Evolutionary conservation across 2,797 vertebrate species (phyloP), one percentile per base, ranked within the genome.

Genomic region (Catamblyrhynchus diadema): DNA sequence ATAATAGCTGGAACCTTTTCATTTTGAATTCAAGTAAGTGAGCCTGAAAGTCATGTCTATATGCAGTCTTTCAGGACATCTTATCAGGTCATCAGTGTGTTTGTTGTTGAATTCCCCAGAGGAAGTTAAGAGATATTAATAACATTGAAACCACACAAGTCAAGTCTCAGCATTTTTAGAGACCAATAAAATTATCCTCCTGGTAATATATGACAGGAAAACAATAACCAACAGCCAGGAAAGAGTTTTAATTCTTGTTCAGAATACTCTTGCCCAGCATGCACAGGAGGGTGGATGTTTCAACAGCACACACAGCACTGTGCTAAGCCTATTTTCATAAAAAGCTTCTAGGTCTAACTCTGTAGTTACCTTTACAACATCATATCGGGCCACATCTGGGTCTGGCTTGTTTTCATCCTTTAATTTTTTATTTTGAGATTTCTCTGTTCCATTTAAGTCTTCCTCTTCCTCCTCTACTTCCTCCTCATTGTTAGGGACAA

Each of bases 351-450:
- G 11, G 22, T 53, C 24, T 33, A 74, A n/a, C 27, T 56, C 39
- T 57, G 20, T 50, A 41, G n/a, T 93, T 89, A 99, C 99, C 98
- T 99, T 99, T 87, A 99, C 97, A 74, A 99, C 98, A 94, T 99
- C 99, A 6, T 98, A 98, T 41, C 95, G 98, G 61, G 99, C 98
- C 80, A 99, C 98, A 77, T 99, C 98, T 41, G 99, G 96, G 94
- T 99, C 99, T 37, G 98, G 97, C 90, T 98, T 98, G 73, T 96
- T 98, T 95, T 98, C 98, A 86, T 99, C 98, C 82, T 98, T 99
- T 22, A 90, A 53, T 54, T 87, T 98, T 94, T 97, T 98, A 96
- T 74, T 97, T 94, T 10, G 96, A 86, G 1, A 96, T 98, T 97
- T 98, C 92, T 97, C 97, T 98, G 88, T 94, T 95, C 72, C 21